Evolutionary conservation across 2,113 vertebrate genomes (phyloP).

Genomic region (Macrotis lagotis): DNA sequence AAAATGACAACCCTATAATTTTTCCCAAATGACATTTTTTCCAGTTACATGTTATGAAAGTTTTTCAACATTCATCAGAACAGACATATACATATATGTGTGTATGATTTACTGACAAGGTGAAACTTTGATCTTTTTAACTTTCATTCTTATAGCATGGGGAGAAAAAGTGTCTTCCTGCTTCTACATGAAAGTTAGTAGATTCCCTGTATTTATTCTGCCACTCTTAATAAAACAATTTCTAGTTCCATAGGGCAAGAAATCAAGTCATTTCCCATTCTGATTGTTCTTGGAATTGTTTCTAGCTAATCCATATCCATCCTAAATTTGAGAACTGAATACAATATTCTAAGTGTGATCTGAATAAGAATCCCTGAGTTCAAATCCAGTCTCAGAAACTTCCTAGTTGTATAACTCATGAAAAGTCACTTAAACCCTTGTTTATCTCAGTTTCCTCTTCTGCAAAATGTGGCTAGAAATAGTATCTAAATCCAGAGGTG

Average conservation of each 20-base stretch:
- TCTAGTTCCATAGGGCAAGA: too few relatives aligned
- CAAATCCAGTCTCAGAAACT: not conserved
- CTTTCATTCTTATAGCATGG: not conserved
- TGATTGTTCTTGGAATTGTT: not conserved
- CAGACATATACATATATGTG: too few relatives aligned
- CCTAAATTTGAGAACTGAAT: not conserved
- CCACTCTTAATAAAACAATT: not conserved
- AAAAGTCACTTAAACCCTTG: not conserved
- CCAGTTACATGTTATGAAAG: too few relatives aligned
- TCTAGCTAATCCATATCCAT: not conserved
- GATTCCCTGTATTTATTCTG: not conserved
- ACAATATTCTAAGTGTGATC: not conserved
- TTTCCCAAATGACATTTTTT: too few relatives aligned
- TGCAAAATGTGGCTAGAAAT: not conserved
- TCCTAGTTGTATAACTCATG: not conserved
- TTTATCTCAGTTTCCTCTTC: not conserved
- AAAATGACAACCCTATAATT: too few relatives aligned
- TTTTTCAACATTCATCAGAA: too few relatives aligned
- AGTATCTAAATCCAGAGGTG: too few relatives aligned
- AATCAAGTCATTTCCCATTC: not conserved
- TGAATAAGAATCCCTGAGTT: not conserved
- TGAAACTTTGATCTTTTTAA: not conserved
- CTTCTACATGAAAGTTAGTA: not conserved
- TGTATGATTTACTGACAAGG: not conserved
- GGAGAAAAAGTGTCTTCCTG: not conserved